A percentile compares a stretch with the other conserved stretches of the same genome.
Conservation (phyloP, 2,888 invertebrate species). For the Noctua comes region DNA sequence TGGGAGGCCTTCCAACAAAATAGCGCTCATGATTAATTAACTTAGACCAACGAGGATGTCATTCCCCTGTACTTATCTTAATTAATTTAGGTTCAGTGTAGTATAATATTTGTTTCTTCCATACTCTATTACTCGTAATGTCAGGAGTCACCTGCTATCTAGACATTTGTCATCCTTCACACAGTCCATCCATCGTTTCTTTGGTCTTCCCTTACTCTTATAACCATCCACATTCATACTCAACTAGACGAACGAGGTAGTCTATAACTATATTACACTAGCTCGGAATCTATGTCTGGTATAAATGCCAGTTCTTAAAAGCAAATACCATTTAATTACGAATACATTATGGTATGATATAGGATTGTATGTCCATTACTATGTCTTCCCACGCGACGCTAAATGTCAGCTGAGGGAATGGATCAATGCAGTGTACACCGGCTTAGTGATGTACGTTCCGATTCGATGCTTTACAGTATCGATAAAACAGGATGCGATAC, state of each 20-base stretch:
- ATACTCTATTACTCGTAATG: background rate
- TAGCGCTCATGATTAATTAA: too few relatives aligned
- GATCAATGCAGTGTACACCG: conserved; percentile 21
- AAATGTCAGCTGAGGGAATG: conserved; percentile 44
- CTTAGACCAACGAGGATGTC: background rate
- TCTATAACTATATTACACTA: background rate
- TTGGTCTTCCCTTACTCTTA: background rate
- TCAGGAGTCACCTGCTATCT: background rate
- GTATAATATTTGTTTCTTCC: background rate
- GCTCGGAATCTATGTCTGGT: background rate
- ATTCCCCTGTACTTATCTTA: background rate
- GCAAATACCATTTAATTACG: conserved; percentile 38
- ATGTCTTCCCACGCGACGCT: conserved; percentile 48
- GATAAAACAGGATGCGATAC: background rate
- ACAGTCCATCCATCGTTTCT: background rate
- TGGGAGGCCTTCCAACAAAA: too few relatives aligned
- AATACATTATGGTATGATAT: conserved; percentile 20
- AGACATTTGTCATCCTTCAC: background rate
- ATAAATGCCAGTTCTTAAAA: background rate
- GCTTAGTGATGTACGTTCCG: background rate
- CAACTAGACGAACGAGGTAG: background rate
- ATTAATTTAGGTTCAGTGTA: too few relatives aligned
- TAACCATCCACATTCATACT: background rate
- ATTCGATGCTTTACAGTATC: background rate
- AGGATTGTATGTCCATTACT: conserved; percentile 44